Percentiles rank a stretch among this genome's conserved stretches.
phyloP scores from a whole-genome alignment of 2,797 vertebrate species.

The Enteromius viviparus region DNA sequence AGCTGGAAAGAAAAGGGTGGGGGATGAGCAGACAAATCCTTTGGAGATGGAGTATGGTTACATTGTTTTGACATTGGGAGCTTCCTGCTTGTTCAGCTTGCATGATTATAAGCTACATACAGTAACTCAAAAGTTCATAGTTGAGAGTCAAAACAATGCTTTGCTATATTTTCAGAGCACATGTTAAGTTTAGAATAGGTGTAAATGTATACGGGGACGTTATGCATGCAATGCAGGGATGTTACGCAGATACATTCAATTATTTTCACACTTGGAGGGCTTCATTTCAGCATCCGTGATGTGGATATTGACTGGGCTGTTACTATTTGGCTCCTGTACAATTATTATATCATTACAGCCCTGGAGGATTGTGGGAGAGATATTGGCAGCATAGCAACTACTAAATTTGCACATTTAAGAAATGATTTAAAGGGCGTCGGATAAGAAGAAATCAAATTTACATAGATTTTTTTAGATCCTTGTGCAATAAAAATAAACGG shows the following conservation, averaged over 20 bases:
- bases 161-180: conserved; percentile 12
- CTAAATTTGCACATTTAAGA: not conserved
- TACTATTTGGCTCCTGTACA: conserved; percentile 7
- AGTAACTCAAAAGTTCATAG: not conserved
- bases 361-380: not conserved
- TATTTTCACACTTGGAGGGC: conserved; percentile 3
- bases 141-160: not conserved
- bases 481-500: not conserved
- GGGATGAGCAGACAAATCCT: not conserved
- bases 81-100: not conserved
- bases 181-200: not conserved
- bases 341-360: not conserved
- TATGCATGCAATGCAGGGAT: not conserved
- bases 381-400: not conserved
- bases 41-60: not conserved
- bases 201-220: not conserved
- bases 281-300: not conserved
- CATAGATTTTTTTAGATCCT: not conserved
- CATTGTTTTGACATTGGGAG: conserved; percentile 1
- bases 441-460: not conserved
- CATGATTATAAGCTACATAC: not conserved
- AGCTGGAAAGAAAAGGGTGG: not conserved
- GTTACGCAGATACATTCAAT: not conserved
- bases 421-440: not conserved
- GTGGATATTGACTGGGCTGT: conserved; percentile 4